phyloP scores from a whole-genome alignment of 2,888 invertebrate species.

The Coelogynopora nodosa region DNA sequence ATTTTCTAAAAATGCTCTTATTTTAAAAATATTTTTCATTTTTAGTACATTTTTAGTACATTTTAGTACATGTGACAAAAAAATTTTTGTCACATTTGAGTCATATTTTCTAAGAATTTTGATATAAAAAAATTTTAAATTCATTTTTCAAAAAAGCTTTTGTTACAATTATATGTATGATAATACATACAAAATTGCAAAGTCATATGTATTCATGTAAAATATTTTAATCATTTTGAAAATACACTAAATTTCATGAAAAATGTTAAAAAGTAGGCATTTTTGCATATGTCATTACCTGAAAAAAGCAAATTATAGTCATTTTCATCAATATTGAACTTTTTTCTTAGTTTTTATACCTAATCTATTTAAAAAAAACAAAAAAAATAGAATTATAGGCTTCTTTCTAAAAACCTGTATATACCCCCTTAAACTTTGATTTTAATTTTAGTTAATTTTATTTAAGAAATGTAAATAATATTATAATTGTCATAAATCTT shows the following conservation, averaged over 20 bases:
- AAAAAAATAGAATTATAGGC: too few species aligned
- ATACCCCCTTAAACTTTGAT: too few species aligned
- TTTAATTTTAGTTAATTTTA: too few species aligned
- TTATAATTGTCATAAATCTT: too few species aligned
- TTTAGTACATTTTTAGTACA: not conserved
- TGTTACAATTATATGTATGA: not conserved
- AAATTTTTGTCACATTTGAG: not conserved
- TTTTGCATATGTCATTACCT: not conserved
- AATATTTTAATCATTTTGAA: not conserved
- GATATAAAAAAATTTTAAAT: not conserved
- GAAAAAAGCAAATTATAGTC: not conserved
- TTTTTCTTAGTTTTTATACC: not conserved
- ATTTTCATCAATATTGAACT: not conserved
- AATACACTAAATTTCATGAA: too few species aligned
- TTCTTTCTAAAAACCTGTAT: too few species aligned
- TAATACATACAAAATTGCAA: not conserved
- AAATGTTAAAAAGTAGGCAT: not conserved
- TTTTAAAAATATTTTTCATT: not conserved
- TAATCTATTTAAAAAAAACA: too few species aligned
- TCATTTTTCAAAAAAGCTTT: not conserved
- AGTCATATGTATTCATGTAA: not conserved
- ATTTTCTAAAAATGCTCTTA: not conserved
- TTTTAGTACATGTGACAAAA: too few species aligned
- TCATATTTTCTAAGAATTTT: not conserved
- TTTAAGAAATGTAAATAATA: too few species aligned